Evolutionary conservation across 2,888 invertebrate genomes (phyloP).

Genomic region (Eustalomyia histrio): DNA sequence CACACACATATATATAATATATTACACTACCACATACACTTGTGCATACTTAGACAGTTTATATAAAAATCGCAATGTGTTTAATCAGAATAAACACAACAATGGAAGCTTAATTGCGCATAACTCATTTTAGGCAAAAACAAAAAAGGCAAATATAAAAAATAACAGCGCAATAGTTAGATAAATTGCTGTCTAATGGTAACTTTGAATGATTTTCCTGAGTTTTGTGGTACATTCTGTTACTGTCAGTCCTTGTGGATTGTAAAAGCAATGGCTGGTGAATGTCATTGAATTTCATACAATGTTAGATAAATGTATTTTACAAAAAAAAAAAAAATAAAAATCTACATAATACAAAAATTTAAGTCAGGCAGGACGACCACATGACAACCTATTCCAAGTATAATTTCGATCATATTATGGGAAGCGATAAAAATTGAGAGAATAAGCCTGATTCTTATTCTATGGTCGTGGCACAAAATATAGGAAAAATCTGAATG

Average conservation of each 20-base stretch:
- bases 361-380: too few relatives aligned
- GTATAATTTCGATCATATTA: too few relatives aligned
- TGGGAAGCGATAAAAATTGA: too few relatives aligned
- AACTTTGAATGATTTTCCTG: slow-evolving; percentile 32
- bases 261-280: slow-evolving; percentile 4
- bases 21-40: slow-evolving; percentile 9
- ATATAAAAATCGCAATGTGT: slow-evolving; percentile 36
- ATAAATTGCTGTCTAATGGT: slow-evolving; percentile 12
- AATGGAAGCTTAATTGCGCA: slow-evolving; percentile 69
- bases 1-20: slow-evolving; percentile 26
- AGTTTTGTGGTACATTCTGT: slow-evolving; percentile 13
- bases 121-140: slow-evolving; percentile 68
- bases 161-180: slow-evolving; percentile 11
- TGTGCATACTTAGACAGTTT: slow-evolving; percentile 10
- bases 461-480: too few relatives aligned
- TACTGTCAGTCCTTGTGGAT: slow-evolving; percentile 21
- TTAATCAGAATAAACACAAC: slow-evolving; percentile 65
- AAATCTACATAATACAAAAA: too few relatives aligned
- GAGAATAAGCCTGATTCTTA: too few relatives aligned
- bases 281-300: slow-evolving; percentile 2
- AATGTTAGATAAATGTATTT: slow-evolving; percentile 6
- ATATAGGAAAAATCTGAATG: too few relatives aligned
- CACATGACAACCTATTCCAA: too few relatives aligned
- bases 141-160: not conserved
- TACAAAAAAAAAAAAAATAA: not conserved